Percentiles rank a stretch among this genome's conserved stretches.
phyloP scores from a whole-genome alignment of 2,888 invertebrate genomes.

The Himalopsyche kuldschensis region DNA sequence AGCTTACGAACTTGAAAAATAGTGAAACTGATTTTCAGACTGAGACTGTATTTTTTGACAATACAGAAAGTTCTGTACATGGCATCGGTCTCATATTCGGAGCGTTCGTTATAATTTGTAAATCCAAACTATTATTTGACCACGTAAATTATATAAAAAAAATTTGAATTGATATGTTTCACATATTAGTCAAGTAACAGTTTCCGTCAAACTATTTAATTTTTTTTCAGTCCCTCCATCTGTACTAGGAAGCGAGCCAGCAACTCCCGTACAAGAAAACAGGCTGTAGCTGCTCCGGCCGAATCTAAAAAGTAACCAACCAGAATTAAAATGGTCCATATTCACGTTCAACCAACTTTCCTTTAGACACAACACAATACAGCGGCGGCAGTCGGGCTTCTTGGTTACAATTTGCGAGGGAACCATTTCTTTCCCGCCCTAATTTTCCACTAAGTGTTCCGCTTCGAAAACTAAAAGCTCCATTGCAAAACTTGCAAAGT shows the following conservation, averaged over 20 bases:
- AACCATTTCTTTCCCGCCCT: neutral
- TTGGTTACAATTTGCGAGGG: constrained; percentile 15
- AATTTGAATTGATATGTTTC: no score
- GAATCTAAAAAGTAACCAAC: constrained; percentile 36
- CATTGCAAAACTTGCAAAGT: neutral
- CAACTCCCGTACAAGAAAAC: constrained; percentile 5
- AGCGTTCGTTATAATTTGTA: no score
- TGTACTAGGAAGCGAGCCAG: neutral
- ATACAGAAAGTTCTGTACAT: no score
- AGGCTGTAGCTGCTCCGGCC: constrained; percentile 17
- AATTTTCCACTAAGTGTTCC: neutral
- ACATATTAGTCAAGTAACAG: no score
- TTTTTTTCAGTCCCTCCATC: neutral
- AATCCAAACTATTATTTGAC: no score
- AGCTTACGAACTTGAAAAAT: no score
- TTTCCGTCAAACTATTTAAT: no score
- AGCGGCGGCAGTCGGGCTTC: constrained; percentile 28
- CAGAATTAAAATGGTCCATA: constrained; percentile 39
- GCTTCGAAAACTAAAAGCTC: neutral
- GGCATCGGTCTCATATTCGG: no score
- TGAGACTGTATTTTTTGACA: no score
- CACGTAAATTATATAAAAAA: no score
- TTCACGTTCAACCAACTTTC: constrained; percentile 16
- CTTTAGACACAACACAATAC: constrained; percentile 19
- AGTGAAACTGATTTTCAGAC: no score